Evolutionary conservation across 2,113 vertebrate genomes (phyloP).

Genomic region (Nematolebias whitei): DNA sequence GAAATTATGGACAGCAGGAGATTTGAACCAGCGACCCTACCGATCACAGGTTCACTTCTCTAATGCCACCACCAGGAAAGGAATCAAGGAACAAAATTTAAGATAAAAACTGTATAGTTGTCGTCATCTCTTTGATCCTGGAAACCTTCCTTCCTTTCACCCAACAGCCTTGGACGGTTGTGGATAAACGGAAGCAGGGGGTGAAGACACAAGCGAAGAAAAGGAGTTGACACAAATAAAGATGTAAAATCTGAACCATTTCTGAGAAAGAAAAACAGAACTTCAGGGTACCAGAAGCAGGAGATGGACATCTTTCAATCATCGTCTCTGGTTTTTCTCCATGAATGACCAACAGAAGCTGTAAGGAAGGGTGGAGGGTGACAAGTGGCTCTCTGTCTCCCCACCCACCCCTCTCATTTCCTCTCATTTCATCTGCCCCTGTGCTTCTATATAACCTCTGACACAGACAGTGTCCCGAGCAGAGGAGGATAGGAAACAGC

Average conservation of each 20-base stretch:
- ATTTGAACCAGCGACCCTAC: too few species aligned
- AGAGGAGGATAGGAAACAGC: neutral
- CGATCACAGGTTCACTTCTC: too few species aligned
- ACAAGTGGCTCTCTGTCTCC: constrained; percentile 13
- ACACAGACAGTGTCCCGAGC: constrained; percentile 15
- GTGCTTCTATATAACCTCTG: constrained; percentile 66
- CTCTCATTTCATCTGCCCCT: constrained; percentile 32
- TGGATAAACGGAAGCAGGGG: constrained; percentile 12
- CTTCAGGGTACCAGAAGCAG: constrained; percentile 21
- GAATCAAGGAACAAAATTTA: constrained; percentile 56
- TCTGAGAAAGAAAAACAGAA: neutral
- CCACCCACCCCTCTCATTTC: constrained; percentile 36
- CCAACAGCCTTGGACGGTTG: constrained; percentile 38
- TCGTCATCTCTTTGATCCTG: constrained; percentile 48
- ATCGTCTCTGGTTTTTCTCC: constrained; percentile 8
- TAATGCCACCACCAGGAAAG: constrained; percentile 35
- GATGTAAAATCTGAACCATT: neutral
- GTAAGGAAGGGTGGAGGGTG: constrained; percentile 11
- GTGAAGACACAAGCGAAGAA: neutral
- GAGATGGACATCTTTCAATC: constrained; percentile 3
- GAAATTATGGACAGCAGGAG: too few species aligned
- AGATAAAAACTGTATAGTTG: constrained; percentile 41
- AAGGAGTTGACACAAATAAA: neutral
- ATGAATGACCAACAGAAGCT: constrained; percentile 28
- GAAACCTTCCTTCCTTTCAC: constrained; percentile 60